Base-by-base conservation (phyloP, 2,888 invertebrate species). In the Andrena trimmerana region DNA sequence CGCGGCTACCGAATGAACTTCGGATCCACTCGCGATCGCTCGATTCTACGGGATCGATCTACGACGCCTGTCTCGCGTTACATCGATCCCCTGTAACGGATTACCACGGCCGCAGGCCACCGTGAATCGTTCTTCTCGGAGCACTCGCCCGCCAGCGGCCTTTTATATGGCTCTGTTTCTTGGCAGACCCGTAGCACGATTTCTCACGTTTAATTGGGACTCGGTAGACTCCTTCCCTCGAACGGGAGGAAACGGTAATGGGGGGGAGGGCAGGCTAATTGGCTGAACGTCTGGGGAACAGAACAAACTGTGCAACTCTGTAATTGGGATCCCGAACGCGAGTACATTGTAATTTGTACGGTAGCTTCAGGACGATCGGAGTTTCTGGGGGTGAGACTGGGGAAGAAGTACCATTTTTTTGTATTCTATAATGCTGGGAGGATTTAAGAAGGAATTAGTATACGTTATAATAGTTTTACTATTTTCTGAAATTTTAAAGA, bases 81-180 rank as follows among this genome's bases (percentile, higher is more conserved):
- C 88, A 78, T 68, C 70, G 88, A 73, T 62, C 67, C 63, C 27
- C 63, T 69, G 83, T 88, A 88, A 88, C 88, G 88, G 81, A 84
- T 83, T 81, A 68, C 79, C 73, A 63, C 68, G 60, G 74, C 80
- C 72, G 66, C 80, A 52, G 78, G 42, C 50, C 59, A 66, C 74
- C 75, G 63, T 31, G 75, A 65, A 65, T 81, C 71, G 50, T 65
- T 71, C 29, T 36, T 42, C 68, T 42, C 16, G 1, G 48, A n/a
- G 59, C 36, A 13, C 69, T 42, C 66, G 78, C 69, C 48, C 60
- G 3, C 60, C 69, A 42, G 42, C 48, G 24, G 52, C 78, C 48
- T 66, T 42, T 66, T 74, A 36, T 29, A 36, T 42, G 16, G 36
- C 20, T n/a, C 59, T 68, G 70, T 74, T 74, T 66, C 59, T 36